Evolutionary conservation across 2,888 invertebrate species (phyloP).

Genomic region (Marasmarcha lunaedactyla): DNA sequence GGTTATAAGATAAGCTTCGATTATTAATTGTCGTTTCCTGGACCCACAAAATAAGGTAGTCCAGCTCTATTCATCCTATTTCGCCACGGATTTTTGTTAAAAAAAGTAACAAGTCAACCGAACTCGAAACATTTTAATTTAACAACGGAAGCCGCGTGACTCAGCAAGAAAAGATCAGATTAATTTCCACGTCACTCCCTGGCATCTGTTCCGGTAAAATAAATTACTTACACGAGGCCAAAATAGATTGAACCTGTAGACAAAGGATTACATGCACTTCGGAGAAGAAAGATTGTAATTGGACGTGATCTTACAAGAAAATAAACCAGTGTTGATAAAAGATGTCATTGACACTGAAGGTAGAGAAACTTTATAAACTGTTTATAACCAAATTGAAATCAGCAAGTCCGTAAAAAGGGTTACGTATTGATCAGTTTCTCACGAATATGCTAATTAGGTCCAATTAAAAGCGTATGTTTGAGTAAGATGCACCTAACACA

Average conservation of each 20-base stretch:
- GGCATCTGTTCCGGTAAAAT: conserved; percentile 34
- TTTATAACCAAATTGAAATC: no score
- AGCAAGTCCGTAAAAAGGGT: no score
- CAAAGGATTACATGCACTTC: conserved; percentile 29
- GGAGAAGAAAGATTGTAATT: conserved; percentile 29
- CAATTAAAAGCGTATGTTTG: conserved; percentile 21
- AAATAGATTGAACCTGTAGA: conserved; percentile 27
- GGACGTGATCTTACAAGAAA: conserved; percentile 55
- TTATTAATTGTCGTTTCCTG: no score
- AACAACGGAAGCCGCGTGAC: conserved; percentile 63
- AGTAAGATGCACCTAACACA: conserved; percentile 29
- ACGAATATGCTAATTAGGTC: conserved; percentile 20
- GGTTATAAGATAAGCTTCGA: no score
- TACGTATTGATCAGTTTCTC: neutral
- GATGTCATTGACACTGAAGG: conserved; percentile 34
- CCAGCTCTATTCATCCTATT: no score
- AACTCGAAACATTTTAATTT: conserved; percentile 38
- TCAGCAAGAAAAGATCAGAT: conserved; percentile 54
- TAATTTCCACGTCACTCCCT: conserved; percentile 43
- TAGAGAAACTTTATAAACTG: conserved; percentile 4
- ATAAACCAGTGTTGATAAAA: conserved; percentile 16
- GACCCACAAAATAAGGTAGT: no score
- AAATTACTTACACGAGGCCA: conserved; percentile 40
- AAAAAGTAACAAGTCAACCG: neutral
- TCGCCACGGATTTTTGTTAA: no score